Percentiles rank a stretch among this genome's conserved stretches.
Evolutionary conservation across 1,140 invertebrate genomes (phyloP).

Genomic region (Panagrolaimus sp.): DNA sequence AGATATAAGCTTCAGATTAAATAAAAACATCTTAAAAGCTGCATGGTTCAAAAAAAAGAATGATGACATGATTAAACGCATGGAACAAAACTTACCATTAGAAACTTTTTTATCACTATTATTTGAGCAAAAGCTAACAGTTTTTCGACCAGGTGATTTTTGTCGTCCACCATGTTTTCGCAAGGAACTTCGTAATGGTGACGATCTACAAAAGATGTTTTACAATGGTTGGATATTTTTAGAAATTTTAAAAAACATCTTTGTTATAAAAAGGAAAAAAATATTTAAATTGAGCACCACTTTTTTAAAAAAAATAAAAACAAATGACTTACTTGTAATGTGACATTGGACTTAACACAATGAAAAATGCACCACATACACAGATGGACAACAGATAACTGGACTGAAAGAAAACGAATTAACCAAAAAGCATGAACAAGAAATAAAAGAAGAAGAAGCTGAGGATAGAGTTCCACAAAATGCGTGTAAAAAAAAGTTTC

Average conservation of each 20-base stretch:
- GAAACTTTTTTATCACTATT: constrained; percentile 60
- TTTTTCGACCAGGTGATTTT: constrained; percentile 53
- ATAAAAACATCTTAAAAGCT: too few relatives aligned
- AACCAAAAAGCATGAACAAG: background rate
- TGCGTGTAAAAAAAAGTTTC: background rate
- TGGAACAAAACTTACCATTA: constrained; percentile 58
- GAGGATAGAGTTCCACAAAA: background rate
- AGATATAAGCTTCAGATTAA: too few relatives aligned
- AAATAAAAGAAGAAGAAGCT: background rate
- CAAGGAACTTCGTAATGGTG: constrained; percentile 18
- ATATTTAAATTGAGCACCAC: background rate
- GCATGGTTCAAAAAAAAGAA: too few relatives aligned
- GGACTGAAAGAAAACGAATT: constrained; percentile 14
- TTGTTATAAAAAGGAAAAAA: too few relatives aligned
- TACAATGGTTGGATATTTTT: too few relatives aligned
- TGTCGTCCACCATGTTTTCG: constrained; percentile 36
- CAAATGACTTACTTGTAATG: constrained; percentile 13
- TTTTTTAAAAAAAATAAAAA: background rate
- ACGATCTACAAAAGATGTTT: background rate
- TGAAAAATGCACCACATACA: background rate
- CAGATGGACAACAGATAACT: constrained; percentile 4
- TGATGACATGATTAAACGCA: too few relatives aligned
- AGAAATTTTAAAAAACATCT: too few relatives aligned
- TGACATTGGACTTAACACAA: constrained; percentile 10
- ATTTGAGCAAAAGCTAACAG: constrained; percentile 53